phyloP scores from a whole-genome alignment of 2,113 vertebrate species.

The Arenaria interpres region DNA sequence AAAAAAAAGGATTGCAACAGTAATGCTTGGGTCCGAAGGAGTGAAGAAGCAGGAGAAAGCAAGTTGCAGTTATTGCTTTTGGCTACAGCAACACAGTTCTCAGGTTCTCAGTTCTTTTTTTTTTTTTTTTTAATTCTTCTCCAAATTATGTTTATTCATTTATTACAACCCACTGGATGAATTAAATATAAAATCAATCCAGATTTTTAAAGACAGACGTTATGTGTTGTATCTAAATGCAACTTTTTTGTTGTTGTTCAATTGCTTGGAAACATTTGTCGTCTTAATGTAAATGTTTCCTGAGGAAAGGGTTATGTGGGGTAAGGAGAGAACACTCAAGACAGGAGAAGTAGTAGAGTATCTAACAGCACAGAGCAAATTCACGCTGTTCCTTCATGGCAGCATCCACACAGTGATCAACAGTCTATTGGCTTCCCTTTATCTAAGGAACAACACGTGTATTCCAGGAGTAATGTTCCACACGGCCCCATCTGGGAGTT shows the following conservation, averaged over 20 bases:
- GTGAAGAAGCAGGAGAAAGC: not conserved
- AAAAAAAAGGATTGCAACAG: not conserved
- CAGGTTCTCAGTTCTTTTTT: not conserved
- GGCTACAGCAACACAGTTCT: not conserved
- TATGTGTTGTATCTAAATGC: not conserved
- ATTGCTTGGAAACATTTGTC: not conserved
- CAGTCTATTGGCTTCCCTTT: not conserved
- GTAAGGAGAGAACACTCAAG: not conserved
- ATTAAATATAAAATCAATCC: conserved; percentile 22
- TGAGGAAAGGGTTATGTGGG: not conserved
- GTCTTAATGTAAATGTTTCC: conserved; percentile 5
- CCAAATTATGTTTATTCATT: conserved; percentile 15
- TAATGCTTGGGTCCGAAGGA: not conserved
- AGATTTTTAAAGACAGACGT: conserved; percentile 6
- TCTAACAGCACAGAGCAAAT: not conserved
- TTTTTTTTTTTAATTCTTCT: not conserved
- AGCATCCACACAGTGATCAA: not conserved
- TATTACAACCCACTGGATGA: conserved; percentile 13
- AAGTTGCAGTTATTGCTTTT: conserved; percentile 1
- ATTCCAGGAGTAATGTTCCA: not conserved
- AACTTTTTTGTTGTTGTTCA: not conserved
- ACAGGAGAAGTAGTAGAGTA: not conserved
- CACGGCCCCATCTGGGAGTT: not conserved
- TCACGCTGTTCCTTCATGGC: not conserved
- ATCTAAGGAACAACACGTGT: not conserved